Base-by-base conservation (phyloP, 2,888 invertebrate species). In the Cancer borealis region DNA sequence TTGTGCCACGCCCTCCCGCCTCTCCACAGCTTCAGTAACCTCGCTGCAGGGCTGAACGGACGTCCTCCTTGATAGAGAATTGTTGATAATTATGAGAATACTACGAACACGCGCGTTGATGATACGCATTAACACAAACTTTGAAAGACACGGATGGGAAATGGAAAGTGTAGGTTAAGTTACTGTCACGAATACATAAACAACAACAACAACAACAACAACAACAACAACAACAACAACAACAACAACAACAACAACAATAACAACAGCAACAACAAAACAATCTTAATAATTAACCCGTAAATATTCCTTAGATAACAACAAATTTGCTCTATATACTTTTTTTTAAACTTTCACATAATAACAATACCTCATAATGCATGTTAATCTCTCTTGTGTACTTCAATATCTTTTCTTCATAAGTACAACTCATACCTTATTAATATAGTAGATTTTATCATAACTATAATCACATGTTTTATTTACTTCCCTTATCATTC, bases 21-120 rank as follows among this genome's bases (percentile, higher is more conserved):
- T 14, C 79, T 12, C 79, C 30, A 5, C 79, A 26, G 30, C 79
- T 14, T 30, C 30, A 30, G 79, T 79, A 79, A 79, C 79, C 79
- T 79, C 30, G 79, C 79, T 30, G 30, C 26, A 30, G 79, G 79
- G 30, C 26, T 79, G 12, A 79, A 30, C 30, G 79, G 79, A 79
- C 79, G 79, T 79, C 30, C 79, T 79, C 30, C 30, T 30, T 30
- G 79, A 79, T 30, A 10, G 26, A 26, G 12, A 79, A 79, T n/a
- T 66, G n/a, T n/a, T 66, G 66, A n/a, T 66, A 66, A 66, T 66
- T 17, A 66, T n/a, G 66, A 66, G 66, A 66, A 66, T n/a, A 66
- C n/a, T 4, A 21, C n/a, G 21, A 66, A 66, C 66, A 66, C 17
- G n/a, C 3, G 6, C 3, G n/a, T 66, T 66, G n/a, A 66, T 66